Conservation (phyloP, 1,140 invertebrate genomes). For the Bicyclus anynana region DNA sequence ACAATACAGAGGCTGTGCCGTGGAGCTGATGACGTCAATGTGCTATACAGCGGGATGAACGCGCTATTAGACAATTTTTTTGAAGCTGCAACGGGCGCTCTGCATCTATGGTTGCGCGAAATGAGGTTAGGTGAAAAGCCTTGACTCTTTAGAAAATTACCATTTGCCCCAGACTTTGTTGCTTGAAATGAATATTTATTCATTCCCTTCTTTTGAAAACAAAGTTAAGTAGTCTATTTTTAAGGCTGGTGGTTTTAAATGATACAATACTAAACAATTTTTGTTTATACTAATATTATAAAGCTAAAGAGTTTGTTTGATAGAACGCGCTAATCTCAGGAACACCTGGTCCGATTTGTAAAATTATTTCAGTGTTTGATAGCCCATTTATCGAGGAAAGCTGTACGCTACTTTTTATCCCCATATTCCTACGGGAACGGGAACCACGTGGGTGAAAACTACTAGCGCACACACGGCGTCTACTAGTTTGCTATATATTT, state of each 20-base stretch:
- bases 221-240: background rate
- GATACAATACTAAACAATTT: background rate
- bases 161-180: background rate
- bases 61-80: constrained; percentile 36
- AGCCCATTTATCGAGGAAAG: too few species aligned
- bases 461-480: too few species aligned
- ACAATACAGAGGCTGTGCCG: constrained; percentile 69
- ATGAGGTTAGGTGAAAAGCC: constrained; percentile 21
- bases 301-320: too few species aligned
- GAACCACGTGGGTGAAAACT: too few species aligned
- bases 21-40: constrained; percentile 69
- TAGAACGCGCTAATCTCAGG: too few species aligned
- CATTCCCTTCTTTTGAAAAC: background rate
- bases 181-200: background rate
- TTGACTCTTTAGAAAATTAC: constrained; percentile 10
- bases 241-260: too few species aligned
- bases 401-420: too few species aligned
- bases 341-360: too few species aligned
- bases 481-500: too few species aligned
- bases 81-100: constrained; percentile 17
- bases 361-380: too few species aligned
- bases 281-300: too few species aligned
- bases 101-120: constrained; percentile 15
- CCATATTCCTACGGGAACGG: too few species aligned
- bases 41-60: constrained; percentile 42